Conservation (phyloP, 2,888 invertebrate genomes). For the Cantharis rustica region DNA sequence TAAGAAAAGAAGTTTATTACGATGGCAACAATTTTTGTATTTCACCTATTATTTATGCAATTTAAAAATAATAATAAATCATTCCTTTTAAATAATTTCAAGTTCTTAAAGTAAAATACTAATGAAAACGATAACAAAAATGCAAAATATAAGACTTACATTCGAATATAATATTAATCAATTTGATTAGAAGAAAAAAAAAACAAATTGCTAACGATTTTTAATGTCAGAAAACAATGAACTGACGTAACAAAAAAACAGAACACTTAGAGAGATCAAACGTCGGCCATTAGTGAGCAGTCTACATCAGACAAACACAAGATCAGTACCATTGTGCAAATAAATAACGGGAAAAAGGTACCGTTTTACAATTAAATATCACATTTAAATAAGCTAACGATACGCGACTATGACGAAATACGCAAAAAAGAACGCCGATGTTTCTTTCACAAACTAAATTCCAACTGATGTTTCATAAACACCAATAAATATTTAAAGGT, state of each 20-base stretch:
- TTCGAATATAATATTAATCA: background rate
- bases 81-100: background rate
- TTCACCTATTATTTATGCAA: background rate
- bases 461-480: background rate
- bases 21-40: background rate
- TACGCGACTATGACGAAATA: constrained; percentile 41
- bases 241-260: constrained; percentile 12
- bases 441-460: constrained; percentile 18
- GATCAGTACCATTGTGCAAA: constrained; percentile 50
- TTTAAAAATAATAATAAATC: background rate
- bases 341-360: constrained; percentile 45
- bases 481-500: background rate
- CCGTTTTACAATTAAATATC: constrained; percentile 48
- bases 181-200: background rate
- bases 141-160: constrained; percentile 3
- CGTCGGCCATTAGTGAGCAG: constrained; percentile 46
- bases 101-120: constrained; percentile 8
- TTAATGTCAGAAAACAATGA: background rate
- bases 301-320: constrained; percentile 41
- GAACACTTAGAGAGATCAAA: constrained; percentile 42
- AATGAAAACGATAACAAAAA: background rate
- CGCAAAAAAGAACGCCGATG: constrained; percentile 28
- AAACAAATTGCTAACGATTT: background rate
- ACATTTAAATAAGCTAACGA: constrained; percentile 51
- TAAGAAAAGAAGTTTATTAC: background rate